Evolutionary conservation across 2,888 invertebrate species (phyloP), one percentile per base, ranked within the genome.

Genomic region (Imbricaverruca yamaguchii): DNA sequence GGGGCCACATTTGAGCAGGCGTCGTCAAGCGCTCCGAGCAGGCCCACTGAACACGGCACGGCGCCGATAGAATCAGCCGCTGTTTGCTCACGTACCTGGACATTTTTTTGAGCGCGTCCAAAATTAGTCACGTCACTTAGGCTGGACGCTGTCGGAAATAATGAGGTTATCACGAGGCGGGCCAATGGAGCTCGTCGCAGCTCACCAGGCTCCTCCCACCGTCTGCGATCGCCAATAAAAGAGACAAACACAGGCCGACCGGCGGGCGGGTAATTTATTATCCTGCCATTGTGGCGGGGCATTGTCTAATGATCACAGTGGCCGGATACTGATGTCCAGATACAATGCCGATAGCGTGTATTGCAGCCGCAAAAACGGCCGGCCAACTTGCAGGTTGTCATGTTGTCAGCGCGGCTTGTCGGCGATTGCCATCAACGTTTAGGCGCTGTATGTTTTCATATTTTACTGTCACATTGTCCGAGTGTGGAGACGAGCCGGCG

Each of bases 401-500:
- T 55, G 74, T 53, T 74, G 74, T 74, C 74, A 74, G 74, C 18
- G 21, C 21, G 10, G 53, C 21, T 55, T 74, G 74, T 74, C 74
- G 18, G 4, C 6, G 13, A 55, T 55, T 9, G 74, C 53, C 74
- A 53, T 74, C 74, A 74, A 55, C 53, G 53, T 11, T 55, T 74
- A 55, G 55, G 53, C 55, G 3, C 74, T 74, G 74, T 74, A 74
- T 74, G 74, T 74, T 74, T 74, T 74, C 74, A 74, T 74, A 74
- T 53, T 55, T 55, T 53, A 21, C 74, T 74, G 74, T 74, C 74
- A 74, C 74, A 74, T 74, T 74, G 74, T 74, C 53, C 74, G n/a
- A 25, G 39, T 39, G 39, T 39, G 39, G 39, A 39, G 39, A 39
- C 39, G 39, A 39, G 39, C 4, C 39, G 39, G 63, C n/a, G n/a